Conservation (phyloP, 2,113 vertebrate genomes). For the Apodemus speciosus region DNA sequence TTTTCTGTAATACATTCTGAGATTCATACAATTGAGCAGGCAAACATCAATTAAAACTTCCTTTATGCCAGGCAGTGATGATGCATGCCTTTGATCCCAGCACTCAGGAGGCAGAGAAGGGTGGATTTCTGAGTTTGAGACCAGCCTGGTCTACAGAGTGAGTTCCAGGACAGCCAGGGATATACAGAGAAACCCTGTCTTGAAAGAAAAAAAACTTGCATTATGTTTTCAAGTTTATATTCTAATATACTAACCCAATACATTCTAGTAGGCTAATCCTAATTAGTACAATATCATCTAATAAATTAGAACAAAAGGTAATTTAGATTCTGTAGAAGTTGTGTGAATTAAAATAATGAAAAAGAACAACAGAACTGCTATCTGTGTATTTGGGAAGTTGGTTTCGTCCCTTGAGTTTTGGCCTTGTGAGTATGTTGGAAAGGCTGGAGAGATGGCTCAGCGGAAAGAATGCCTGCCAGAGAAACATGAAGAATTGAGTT, state of each 20-base stretch:
- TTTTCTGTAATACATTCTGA: background rate
- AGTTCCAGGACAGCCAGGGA: too few relatives aligned
- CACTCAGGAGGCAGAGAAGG: too few relatives aligned
- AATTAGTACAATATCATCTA: too few relatives aligned
- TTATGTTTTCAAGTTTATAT: background rate
- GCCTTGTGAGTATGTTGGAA: background rate
- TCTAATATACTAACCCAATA: background rate
- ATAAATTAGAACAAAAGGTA: background rate
- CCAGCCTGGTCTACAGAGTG: too few relatives aligned
- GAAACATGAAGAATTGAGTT: background rate
- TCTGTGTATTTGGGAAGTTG: background rate
- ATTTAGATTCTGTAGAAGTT: background rate
- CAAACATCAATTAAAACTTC: background rate
- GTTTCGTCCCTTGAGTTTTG: background rate
- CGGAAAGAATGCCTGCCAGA: background rate
- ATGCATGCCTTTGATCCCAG: too few relatives aligned
- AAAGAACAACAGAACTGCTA: background rate
- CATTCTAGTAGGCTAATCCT: too few relatives aligned
- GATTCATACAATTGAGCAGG: background rate
- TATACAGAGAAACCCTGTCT: too few relatives aligned
- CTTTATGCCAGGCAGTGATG: too few relatives aligned
- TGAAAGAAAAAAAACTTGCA: background rate
- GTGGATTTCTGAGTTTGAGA: too few relatives aligned
- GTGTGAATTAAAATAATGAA: background rate
- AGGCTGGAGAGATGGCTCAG: background rate